phyloP scores from a whole-genome alignment of 1,140 invertebrate species.

The Ladona fulva region DNA sequence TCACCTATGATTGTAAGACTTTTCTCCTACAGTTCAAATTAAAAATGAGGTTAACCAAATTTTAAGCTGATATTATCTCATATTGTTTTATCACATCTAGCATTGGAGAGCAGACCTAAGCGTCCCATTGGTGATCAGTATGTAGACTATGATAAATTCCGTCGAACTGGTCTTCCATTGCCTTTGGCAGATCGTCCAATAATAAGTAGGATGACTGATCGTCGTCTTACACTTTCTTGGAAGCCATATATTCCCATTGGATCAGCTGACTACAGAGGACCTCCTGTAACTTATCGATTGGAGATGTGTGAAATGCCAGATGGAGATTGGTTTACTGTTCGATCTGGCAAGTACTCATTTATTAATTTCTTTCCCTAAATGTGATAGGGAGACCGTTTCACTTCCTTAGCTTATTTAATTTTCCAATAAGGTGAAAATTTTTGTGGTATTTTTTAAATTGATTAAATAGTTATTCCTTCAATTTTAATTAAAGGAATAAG shows the following conservation, averaged over 20 bases:
- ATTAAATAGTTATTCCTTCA: background rate
- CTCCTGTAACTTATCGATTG: constrained; percentile 83
- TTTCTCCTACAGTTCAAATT: constrained; percentile 20
- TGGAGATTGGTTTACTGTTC: constrained; percentile 77
- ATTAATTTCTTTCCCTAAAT: too few relatives aligned
- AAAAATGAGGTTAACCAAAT: constrained; percentile 20
- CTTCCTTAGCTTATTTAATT: too few relatives aligned
- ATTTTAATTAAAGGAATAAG: constrained; percentile 46
- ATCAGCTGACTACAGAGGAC: constrained; percentile 43
- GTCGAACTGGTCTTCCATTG: constrained; percentile 66
- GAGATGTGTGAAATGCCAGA: constrained; percentile 86
- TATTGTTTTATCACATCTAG: constrained; percentile 35
- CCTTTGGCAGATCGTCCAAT: constrained; percentile 79
- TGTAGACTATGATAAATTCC: constrained; percentile 72
- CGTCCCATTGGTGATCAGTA: constrained; percentile 70
- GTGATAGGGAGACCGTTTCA: too few relatives aligned
- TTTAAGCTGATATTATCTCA: constrained; percentile 13
- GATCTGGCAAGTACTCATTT: constrained; percentile 41
- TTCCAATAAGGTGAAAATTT: too few relatives aligned
- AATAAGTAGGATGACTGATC: constrained; percentile 79
- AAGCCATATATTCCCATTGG: constrained; percentile 76
- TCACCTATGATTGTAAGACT: constrained; percentile 71
- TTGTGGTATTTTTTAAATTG: too few relatives aligned
- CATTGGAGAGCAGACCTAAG: constrained; percentile 57
- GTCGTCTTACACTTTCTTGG: constrained; percentile 79